Base-by-base conservation (phyloP, 2,888 invertebrate species). In the Ormyrus labotus region DNA sequence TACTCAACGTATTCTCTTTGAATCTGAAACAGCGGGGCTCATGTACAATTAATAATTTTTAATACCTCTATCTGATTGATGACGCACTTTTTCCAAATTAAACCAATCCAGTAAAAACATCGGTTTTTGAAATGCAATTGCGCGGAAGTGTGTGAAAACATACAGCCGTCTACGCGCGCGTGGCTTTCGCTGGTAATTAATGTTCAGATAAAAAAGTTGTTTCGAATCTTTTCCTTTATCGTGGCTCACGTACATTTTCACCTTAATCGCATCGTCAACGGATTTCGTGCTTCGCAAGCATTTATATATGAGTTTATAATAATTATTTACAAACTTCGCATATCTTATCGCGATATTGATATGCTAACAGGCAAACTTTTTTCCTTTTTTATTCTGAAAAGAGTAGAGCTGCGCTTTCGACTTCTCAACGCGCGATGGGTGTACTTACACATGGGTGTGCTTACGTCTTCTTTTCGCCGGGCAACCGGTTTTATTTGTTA, bases 301-400 rank as follows among this genome's bases (percentile, higher is more conserved):
- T 34, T 34, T 34, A 34, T 34, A 34, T 34, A 34, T 34, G 4
- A 34, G 34, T 65, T 65, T 50, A 50, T 67, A 10, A 10, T 53
- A 9, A 53, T 63, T 63, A 72, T 63, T 72, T 51, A 47, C 72
- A 63, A 71, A 64, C 72, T 69, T 58, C 71, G 50, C 47, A 34
- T 34, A 34, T 34, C 63, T 73, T 64, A 73, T 73, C 64, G 53
- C 73, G 64, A 73, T 73, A 45, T 47, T 64, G 73, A 64, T 73
- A 55, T 47, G 64, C 51, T 65, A 19, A 10, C 13, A 1, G 34
- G 10, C 47, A 5, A 34, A 34, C 11, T 11, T 63, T 63, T 34
- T 60, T 65, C 50, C 13, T 50, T 19, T 19, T 70, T 45, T 13
- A 13, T 47, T n/a, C 5, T 48, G 9, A 34, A 34, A 34, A 34